Percentiles rank a stretch among this genome's conserved stretches.
Conservation (phyloP, 1,140 invertebrate species). For the Aethina tumida region DNA sequence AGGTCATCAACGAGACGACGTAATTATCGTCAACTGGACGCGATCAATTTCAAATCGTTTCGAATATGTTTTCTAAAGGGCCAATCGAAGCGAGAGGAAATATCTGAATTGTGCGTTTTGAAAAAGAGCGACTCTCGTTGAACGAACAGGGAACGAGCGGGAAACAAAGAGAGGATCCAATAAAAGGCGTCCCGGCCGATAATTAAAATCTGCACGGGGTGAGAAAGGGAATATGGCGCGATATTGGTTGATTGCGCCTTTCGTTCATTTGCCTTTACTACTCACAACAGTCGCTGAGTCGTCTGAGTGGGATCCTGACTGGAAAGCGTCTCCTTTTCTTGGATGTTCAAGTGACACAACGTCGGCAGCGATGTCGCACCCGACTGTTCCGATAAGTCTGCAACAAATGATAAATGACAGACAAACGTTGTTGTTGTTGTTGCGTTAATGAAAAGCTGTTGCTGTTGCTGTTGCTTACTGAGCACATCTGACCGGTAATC, state of each 20-base stretch:
- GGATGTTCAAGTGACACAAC: conserved; percentile 13
- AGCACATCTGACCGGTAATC: conserved; percentile 4
- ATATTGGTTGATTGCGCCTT: neutral
- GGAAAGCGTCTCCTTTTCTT: conserved; percentile 4
- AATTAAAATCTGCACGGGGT: neutral
- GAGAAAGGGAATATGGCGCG: neutral
- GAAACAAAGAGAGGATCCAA: neutral
- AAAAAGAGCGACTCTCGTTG: too few relatives aligned
- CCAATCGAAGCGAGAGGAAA: too few relatives aligned
- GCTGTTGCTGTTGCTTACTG: conserved; percentile 12
- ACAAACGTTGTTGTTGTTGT: neutral
- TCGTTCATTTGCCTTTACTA: conserved; percentile 2
- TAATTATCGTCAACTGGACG: too few relatives aligned
- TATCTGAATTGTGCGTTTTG: too few relatives aligned
- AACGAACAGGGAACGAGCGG: neutral
- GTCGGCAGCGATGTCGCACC: conserved; percentile 16
- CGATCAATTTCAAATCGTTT: too few relatives aligned
- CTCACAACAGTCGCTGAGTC: too few relatives aligned
- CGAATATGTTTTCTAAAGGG: too few relatives aligned
- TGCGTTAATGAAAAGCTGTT: neutral
- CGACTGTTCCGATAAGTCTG: conserved; percentile 12
- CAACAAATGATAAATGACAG: neutral
- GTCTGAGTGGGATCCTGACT: too few relatives aligned
- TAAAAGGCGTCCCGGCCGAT: neutral
- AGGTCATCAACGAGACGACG: too few relatives aligned